A percentile compares a stretch with the other conserved stretches of the same genome.
These are phyloP conservation scores for Phenganax marumi DNA, from an alignment of 92 coral and sea anemone genomes.

Conservation along the genomic window DNA sequence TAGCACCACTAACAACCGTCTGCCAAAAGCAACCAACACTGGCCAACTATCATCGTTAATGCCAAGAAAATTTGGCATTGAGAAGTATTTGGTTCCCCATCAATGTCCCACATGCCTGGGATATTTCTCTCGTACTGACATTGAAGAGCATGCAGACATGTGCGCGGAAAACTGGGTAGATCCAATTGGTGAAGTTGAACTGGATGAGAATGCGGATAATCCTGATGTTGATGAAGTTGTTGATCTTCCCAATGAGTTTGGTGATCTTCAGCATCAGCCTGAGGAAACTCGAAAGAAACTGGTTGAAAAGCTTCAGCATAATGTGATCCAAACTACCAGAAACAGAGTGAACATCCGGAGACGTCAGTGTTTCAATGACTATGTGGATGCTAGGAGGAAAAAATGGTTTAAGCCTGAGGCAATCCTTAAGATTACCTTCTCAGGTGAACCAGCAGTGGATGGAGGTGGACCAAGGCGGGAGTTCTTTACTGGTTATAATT, in stretches of 20 bases:
- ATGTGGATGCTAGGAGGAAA: slow-evolving; percentile 57
- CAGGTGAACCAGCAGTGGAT: slow-evolving; percentile 59
- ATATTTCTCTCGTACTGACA: slow-evolving; percentile 38
- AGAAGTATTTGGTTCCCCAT: slow-evolving; percentile 26
- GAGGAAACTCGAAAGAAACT: slow-evolving; percentile 20
- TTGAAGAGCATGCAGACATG: slow-evolving; percentile 49
- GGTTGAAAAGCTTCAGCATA: not conserved
- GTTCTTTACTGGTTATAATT: slow-evolving; percentile 60
- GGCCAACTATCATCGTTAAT: not conserved
- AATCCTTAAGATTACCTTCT: slow-evolving; percentile 43
- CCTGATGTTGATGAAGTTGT: slow-evolving; percentile 27
- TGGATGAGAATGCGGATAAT: not conserved
- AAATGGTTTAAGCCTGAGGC: slow-evolving; percentile 47
- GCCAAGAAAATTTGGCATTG: not conserved
- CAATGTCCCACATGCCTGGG: slow-evolving; percentile 49
- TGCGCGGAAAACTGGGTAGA: slow-evolving; percentile 51
- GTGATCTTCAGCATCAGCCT: not conserved
- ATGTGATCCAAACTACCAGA: not conserved
- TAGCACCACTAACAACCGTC: not conserved
- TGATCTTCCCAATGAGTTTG: not conserved
- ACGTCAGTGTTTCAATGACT: slow-evolving; percentile 48
- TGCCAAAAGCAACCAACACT: not conserved
- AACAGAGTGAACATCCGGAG: slow-evolving; percentile 56
- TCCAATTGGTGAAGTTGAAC: slow-evolving; percentile 33
- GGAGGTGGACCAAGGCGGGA: slow-evolving; percentile 67